These are phyloP conservation scores for Eugnorisma glareosa DNA, from an alignment of 2,888 invertebrate species.

Conservation along the genomic window DNA sequence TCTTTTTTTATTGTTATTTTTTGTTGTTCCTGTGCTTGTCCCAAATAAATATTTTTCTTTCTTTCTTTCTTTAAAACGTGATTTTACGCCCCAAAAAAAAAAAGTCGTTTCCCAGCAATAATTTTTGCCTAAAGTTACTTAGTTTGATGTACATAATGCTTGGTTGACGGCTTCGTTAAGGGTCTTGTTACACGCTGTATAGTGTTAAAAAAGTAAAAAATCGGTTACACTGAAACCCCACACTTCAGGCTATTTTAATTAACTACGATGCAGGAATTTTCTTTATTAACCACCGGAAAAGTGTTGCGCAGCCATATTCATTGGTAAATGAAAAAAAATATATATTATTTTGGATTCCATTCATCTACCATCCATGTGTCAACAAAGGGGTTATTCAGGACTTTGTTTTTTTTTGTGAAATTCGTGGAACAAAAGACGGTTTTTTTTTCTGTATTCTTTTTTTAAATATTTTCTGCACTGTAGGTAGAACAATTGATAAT, in stretches of 20 bases:
- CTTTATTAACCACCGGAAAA: slow-evolving; percentile 81
- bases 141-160: no score
- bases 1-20: no score
- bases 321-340: slow-evolving; percentile 74
- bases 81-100: no score
- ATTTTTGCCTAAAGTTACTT: no score
- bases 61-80: no score
- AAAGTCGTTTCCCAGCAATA: no score
- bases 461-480: slow-evolving; percentile 25
- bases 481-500: slow-evolving; percentile 22
- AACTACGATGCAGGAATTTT: slow-evolving; percentile 83
- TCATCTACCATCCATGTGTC: slow-evolving; percentile 42
- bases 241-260: slow-evolving; percentile 81
- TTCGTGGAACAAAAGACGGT: slow-evolving; percentile 31
- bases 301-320: slow-evolving; percentile 77
- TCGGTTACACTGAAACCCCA: slow-evolving; percentile 65
- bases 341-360: slow-evolving; percentile 60
- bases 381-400: slow-evolving; percentile 47
- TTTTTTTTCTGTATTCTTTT: slow-evolving; percentile 36
- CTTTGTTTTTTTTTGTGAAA: slow-evolving; percentile 50
- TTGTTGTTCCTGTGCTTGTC: no score
- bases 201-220: neutral
- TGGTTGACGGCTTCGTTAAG: no score
- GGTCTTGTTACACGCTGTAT: no score
- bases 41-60: no score